These are phyloP conservation scores for Helicorthomorpha holstii DNA, from an alignment of 1,140 invertebrate species.

Conservation along the genomic window DNA sequence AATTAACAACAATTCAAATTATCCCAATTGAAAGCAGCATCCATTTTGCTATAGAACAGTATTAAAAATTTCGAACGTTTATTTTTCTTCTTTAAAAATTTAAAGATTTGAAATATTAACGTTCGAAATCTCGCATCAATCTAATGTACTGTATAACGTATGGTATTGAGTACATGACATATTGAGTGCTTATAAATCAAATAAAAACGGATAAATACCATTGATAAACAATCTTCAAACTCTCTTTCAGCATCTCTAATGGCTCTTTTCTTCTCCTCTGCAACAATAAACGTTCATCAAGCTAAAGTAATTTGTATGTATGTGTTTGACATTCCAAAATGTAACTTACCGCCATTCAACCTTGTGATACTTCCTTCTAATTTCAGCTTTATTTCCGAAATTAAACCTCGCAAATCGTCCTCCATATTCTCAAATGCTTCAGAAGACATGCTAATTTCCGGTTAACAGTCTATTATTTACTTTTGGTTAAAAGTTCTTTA, in stretches of 20 bases:
- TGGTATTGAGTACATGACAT: constrained; percentile 15
- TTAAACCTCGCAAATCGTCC: too few relatives aligned
- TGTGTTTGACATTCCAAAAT: too few relatives aligned
- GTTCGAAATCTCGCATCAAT: too few relatives aligned
- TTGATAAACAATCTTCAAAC: constrained; percentile 22
- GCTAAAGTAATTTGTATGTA: too few relatives aligned
- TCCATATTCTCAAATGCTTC: too few relatives aligned
- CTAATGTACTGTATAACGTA: too few relatives aligned
- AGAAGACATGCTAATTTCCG: too few relatives aligned
- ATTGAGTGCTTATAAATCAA: constrained; percentile 13
- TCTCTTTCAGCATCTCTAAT: constrained; percentile 19
- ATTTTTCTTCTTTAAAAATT: constrained; percentile 9
- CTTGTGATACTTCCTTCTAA: too few relatives aligned
- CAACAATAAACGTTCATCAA: constrained; percentile 13
- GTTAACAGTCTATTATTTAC: too few relatives aligned
- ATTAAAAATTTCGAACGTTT: background rate
- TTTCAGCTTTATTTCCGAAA: too few relatives aligned
- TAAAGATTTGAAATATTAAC: constrained; percentile 5
- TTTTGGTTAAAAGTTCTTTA: too few relatives aligned
- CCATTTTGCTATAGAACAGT: background rate
- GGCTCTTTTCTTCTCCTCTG: constrained; percentile 17
- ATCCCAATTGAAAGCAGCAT: constrained; percentile 12
- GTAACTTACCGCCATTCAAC: too few relatives aligned
- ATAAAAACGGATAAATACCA: constrained; percentile 6
- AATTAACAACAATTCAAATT: constrained; percentile 7